Conservation (phyloP, 2,797 vertebrate genomes). For the Hippopotamyrus pictus region DNA sequence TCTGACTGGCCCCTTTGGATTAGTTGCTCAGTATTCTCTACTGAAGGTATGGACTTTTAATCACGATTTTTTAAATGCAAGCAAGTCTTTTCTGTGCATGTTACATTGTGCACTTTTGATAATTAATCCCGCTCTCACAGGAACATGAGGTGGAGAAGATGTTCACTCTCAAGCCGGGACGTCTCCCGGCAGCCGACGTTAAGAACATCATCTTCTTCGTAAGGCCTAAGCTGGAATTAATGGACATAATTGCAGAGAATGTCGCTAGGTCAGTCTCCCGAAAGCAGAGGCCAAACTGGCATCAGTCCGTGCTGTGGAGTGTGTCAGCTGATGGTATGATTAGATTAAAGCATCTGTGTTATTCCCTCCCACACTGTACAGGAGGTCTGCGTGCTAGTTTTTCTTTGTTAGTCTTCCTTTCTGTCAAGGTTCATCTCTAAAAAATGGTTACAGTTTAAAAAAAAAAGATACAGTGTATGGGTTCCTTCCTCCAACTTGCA, state of each 20-base stretch:
- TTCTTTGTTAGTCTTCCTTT: not conserved
- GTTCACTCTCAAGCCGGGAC: constrained; percentile 89
- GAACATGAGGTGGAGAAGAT: constrained; percentile 99
- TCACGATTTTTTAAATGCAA: not conserved
- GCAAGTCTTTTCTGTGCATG: not conserved
- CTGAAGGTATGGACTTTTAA: constrained; percentile 72
- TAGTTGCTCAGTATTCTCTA: constrained; percentile 94
- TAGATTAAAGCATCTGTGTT: not conserved
- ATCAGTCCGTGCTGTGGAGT: not conserved
- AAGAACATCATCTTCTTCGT: constrained; percentile 97
- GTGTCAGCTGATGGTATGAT: constrained; percentile 10
- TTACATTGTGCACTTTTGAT: not conserved
- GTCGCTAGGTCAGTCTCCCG: not conserved
- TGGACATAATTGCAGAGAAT: constrained; percentile 82
- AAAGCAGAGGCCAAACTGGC: not conserved
- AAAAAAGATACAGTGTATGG: not conserved
- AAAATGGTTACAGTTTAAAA: not conserved
- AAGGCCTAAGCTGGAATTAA: constrained; percentile 84
- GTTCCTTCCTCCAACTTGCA: not conserved
- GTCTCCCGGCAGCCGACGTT: constrained; percentile 81
- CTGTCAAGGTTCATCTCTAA: not conserved
- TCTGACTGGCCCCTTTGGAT: constrained; percentile 89
- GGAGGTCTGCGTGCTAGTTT: not conserved
- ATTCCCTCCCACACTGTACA: not conserved
- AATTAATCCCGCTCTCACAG: constrained; percentile 48